Evolutionary conservation across 2,888 invertebrate species (phyloP), one percentile per base, ranked within the genome.

Genomic region (Lissonota sp.): DNA sequence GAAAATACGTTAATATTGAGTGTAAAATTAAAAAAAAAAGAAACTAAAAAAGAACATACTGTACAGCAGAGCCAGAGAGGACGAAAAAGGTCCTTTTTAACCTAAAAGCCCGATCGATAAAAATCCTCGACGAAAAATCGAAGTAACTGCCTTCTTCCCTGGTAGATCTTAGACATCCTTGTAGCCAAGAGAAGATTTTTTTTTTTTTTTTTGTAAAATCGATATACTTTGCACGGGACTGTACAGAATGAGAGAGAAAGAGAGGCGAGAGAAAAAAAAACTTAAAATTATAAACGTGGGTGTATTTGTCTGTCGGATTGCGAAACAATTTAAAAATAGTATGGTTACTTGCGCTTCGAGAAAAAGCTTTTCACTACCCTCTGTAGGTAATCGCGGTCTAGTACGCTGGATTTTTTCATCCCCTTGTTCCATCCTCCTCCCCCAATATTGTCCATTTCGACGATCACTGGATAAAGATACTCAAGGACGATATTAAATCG

Each of bases 331-430:
- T 8, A 84, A n/a, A n/a, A n/a, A 85, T 87, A 88, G 87, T 89
- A n/a, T n/a, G 87, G 84, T 86, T 86, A 84, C 85, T 80, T 85
- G 86, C 82, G 88, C 90, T 90, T 90, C 88, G 88, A 87, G 88
- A 77, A 81, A 83, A n/a, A n/a, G 79, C 83, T 85, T 84, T 58
- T 79, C 64, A 26, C 62, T 77, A 87, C 86, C 87, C 86, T 86
- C 77, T 84, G 84, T 87, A 87, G 87, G 81, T 86, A 82, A 87
- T 88, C 83, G 86, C 91, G 90, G 88, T 91, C 92, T 92, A 92
- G 92, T 92, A 92, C 92, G 92, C 91, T 92, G 92, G 92, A 86
- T 92, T 83, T 80, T 80, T 82, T 85, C 82, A 78, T 79, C 60
- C 76, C 78, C 69, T 71, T 74, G 62, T 81, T 82, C 74, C n/a